Percentiles rank a stretch among this genome's conserved stretches.
These are phyloP conservation scores for Anguilla marmorata DNA, from an alignment of 2,797 vertebrate species.

Conservation along the genomic window DNA sequence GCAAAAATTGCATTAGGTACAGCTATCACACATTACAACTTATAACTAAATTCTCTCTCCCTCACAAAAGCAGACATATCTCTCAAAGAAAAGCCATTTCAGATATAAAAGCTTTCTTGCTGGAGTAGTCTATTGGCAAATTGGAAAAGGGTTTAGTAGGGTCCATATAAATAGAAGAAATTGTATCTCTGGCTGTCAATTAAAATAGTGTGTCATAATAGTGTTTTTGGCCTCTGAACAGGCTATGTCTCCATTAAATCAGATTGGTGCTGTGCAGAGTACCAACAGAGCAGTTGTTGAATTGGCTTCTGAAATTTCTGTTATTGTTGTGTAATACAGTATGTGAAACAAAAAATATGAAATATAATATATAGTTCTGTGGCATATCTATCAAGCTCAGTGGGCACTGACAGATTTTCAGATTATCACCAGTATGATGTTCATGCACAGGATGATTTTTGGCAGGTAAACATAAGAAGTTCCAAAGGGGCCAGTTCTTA, in stretches of 20 bases:
- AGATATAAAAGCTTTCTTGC: conserved; percentile 35
- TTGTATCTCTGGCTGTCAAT: conserved; percentile 56
- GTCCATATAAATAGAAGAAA: conserved; percentile 34
- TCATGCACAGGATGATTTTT: no score
- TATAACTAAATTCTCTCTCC: neutral
- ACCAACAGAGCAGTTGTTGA: conserved; percentile 32
- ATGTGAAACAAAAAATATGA: conserved; percentile 31
- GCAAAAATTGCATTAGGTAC: neutral
- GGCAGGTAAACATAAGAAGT: neutral
- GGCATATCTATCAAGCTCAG: no score
- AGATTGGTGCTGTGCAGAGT: conserved; percentile 28
- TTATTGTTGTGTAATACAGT: neutral
- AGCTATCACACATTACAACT: neutral
- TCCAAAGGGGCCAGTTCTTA: neutral
- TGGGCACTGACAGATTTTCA: no score
- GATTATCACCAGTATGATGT: no score
- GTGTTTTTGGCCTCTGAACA: conserved; percentile 37
- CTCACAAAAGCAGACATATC: conserved; percentile 34
- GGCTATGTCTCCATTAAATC: conserved; percentile 52
- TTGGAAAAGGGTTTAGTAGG: conserved; percentile 39
- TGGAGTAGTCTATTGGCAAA: conserved; percentile 41
- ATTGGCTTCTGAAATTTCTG: conserved; percentile 35
- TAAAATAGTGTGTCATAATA: conserved; percentile 49
- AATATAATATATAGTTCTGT: neutral
- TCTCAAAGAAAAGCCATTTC: conserved; percentile 30